phyloP scores from a whole-genome alignment of 2,113 vertebrate genomes.

The Paradisaea rubra region DNA sequence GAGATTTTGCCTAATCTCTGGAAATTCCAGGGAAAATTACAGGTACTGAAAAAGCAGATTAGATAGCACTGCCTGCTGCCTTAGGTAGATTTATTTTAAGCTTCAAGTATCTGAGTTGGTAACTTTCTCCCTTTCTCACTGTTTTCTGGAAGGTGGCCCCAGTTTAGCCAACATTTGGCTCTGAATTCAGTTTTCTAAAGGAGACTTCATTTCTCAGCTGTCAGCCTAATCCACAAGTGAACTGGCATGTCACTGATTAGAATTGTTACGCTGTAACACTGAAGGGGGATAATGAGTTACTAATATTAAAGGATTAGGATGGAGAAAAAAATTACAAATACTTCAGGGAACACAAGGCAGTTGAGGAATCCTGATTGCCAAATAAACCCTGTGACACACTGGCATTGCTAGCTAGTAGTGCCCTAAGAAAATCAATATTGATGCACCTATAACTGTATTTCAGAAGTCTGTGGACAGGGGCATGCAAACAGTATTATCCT shows the following conservation, averaged over 20 bases:
- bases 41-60: neutral
- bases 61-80: neutral
- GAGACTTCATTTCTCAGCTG: neutral
- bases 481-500: constrained; percentile 76
- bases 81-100: neutral
- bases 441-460: constrained; percentile 56
- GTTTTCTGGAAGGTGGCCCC: neutral
- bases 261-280: neutral
- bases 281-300: neutral
- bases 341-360: neutral
- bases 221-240: neutral
- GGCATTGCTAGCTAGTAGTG: neutral
- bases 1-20: neutral
- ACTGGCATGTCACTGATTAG: neutral
- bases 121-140: neutral
- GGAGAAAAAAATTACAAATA: neutral
- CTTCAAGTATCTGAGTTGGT: neutral
- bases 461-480: constrained; percentile 78
- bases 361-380: neutral
- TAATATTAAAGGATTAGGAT: neutral
- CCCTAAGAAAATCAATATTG: neutral
- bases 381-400: neutral
- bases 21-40: neutral
- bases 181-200: neutral
- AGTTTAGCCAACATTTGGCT: neutral